These are phyloP conservation scores for Microplitis mediator DNA, from an alignment of 1,140 invertebrate species.

Conservation along the genomic window DNA sequence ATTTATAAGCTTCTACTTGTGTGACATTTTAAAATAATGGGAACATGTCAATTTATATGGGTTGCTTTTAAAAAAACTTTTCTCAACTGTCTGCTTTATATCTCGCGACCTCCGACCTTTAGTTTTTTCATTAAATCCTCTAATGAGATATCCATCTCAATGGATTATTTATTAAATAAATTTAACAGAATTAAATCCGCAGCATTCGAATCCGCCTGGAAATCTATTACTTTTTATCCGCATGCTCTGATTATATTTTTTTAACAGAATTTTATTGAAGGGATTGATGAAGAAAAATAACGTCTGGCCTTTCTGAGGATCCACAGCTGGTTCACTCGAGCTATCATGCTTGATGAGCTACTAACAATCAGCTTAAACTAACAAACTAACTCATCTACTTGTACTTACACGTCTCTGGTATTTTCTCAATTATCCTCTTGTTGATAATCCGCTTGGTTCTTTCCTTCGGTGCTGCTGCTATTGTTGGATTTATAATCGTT, in stretches of 20 bases:
- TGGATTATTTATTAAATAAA: neutral
- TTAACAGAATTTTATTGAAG: constrained; percentile 9
- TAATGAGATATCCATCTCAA: neutral
- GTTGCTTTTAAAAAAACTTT: neutral
- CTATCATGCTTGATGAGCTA: constrained; percentile 31
- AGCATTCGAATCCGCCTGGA: neutral
- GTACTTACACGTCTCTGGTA: neutral
- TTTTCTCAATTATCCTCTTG: neutral
- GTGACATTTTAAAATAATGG: too few relatives aligned
- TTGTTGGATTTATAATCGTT: neutral
- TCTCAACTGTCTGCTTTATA: neutral
- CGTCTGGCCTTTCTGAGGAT: constrained; percentile 25
- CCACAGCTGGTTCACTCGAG: constrained; percentile 6
- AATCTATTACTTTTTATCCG: neutral
- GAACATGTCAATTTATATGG: too few relatives aligned
- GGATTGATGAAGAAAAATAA: neutral
- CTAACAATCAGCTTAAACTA: constrained; percentile 7
- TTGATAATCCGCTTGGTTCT: neutral
- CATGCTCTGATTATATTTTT: neutral
- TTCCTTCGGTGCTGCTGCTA: neutral
- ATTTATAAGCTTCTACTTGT: too few relatives aligned
- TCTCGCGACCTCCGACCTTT: neutral
- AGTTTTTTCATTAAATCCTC: neutral
- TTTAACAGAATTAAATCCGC: neutral
- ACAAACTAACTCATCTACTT: neutral